Conservation (phyloP, 64 coral and sea anemone species). For the Stylophora pistillata region DNA sequence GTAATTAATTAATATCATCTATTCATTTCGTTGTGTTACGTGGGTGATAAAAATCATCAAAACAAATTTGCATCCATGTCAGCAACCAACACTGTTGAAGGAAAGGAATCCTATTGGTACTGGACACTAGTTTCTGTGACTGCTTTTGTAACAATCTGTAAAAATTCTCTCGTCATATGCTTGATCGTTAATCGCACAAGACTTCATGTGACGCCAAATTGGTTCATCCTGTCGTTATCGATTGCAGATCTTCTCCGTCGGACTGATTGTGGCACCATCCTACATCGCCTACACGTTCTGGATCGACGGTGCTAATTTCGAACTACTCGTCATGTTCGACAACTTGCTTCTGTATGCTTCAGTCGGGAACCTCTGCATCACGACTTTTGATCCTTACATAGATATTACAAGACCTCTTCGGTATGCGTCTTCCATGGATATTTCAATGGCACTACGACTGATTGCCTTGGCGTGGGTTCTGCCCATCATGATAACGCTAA, state of each 20-base stretch:
- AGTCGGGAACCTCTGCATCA: slow-evolving; percentile 37
- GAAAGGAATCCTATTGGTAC: slow-evolving; percentile 12
- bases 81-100: neutral
- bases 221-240: slow-evolving; percentile 52
- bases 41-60: neutral
- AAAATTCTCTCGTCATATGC: slow-evolving; percentile 46
- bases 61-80: neutral
- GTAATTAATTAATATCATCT: neutral
- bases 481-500: neutral
- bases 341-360: slow-evolving; percentile 41
- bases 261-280: slow-evolving; percentile 5
- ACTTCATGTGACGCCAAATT: slow-evolving; percentile 44
- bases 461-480: slow-evolving; percentile 35
- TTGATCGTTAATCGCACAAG: slow-evolving; percentile 32
- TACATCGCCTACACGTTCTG: neutral
- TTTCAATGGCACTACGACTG: slow-evolving; percentile 3
- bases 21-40: neutral
- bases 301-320: neutral
- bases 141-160: neutral
- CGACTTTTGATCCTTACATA: slow-evolving; percentile 49
- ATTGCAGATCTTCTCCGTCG: slow-evolving; percentile 42
- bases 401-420: slow-evolving; percentile 39
- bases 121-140: neutral
- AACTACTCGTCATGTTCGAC: neutral
- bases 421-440: slow-evolving; percentile 23